These are phyloP conservation scores for Heliconius hermathena DNA, from an alignment of 1,140 invertebrate species.

Conservation along the genomic window DNA sequence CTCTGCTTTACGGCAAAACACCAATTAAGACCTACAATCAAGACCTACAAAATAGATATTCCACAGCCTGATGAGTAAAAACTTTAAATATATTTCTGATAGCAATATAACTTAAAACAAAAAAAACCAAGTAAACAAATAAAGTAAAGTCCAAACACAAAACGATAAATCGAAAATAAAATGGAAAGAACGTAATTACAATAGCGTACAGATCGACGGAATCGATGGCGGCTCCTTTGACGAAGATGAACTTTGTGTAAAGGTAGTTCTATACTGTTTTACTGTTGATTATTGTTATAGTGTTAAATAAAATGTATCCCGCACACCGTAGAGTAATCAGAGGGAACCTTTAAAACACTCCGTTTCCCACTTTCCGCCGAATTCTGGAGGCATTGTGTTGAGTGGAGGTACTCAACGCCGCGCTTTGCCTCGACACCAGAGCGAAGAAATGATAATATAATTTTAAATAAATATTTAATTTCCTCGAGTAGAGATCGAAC, in stretches of 20 bases:
- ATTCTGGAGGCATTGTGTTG: too few species aligned
- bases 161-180: constrained; percentile 53
- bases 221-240: constrained; percentile 58
- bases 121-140: constrained; percentile 9
- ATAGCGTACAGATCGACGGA: constrained; percentile 52
- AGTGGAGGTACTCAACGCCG: too few species aligned
- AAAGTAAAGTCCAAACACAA: constrained; percentile 18
- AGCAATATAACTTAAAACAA: background rate
- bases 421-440: too few species aligned
- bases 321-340: too few species aligned
- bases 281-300: background rate
- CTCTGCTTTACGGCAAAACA: too few species aligned
- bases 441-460: too few species aligned
- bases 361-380: too few species aligned
- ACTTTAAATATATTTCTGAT: background rate
- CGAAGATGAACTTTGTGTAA: constrained; percentile 40
- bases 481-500: too few species aligned
- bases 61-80: background rate
- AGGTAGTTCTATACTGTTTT: constrained; percentile 24
- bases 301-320: too few species aligned
- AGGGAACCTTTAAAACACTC: too few species aligned
- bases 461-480: too few species aligned
- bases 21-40: too few species aligned
- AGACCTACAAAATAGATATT: background rate
- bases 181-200: constrained; percentile 55